These are phyloP conservation scores for Ceyx melanurus DNA, from an alignment of 2,113 vertebrate genomes.

Conservation along the genomic window DNA sequence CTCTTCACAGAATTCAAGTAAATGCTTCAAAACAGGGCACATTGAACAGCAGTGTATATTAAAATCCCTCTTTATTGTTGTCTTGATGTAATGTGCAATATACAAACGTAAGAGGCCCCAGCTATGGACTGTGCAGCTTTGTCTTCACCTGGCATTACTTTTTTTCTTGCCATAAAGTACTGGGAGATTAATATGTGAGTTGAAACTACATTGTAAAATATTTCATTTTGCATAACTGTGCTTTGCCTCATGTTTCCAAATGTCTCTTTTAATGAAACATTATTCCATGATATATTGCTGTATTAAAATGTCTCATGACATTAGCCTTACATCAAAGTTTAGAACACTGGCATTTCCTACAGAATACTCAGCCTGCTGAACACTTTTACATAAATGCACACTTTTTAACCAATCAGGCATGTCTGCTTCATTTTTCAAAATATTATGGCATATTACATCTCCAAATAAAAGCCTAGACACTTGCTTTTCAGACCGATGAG, in stretches of 20 bases:
- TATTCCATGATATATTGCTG: slow-evolving; percentile 46
- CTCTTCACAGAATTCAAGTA: slow-evolving; percentile 44
- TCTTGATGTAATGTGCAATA: neutral
- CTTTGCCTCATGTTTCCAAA: slow-evolving; percentile 50
- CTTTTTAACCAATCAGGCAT: slow-evolving; percentile 61
- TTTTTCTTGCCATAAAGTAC: neutral
- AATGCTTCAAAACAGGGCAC: slow-evolving; percentile 38
- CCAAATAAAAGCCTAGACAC: slow-evolving; percentile 62
- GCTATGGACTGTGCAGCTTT: neutral
- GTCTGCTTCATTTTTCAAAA: slow-evolving; percentile 64
- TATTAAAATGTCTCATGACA: slow-evolving; percentile 57
- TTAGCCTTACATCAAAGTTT: slow-evolving; percentile 53
- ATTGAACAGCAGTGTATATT: neutral
- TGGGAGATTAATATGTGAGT: neutral
- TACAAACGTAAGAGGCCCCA: neutral
- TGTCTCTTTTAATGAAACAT: slow-evolving; percentile 20
- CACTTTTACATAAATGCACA: slow-evolving; percentile 46
- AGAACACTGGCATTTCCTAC: slow-evolving; percentile 52
- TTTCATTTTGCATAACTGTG: neutral
- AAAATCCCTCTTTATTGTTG: neutral
- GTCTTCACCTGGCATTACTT: slow-evolving; percentile 9
- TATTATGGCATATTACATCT: slow-evolving; percentile 49
- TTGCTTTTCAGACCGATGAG: slow-evolving; percentile 58
- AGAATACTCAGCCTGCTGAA: slow-evolving; percentile 32
- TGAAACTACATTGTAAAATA: slow-evolving; percentile 1